A percentile compares a stretch with the other conserved stretches of the same genome.
Evolutionary conservation across 2,888 invertebrate genomes (phyloP).

Genomic region (Laspeyria flexula): DNA sequence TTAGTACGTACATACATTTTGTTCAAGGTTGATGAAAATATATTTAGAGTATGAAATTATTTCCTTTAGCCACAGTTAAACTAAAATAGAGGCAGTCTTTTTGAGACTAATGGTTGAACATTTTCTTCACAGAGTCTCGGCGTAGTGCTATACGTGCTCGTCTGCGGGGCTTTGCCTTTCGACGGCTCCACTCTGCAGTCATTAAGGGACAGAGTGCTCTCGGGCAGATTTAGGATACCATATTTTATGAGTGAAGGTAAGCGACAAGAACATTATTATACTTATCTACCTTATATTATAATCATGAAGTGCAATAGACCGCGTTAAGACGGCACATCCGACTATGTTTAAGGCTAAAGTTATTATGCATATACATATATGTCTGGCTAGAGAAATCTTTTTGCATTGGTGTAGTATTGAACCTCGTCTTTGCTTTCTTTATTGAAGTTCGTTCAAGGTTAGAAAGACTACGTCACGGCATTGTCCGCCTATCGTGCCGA

Average conservation of each 20-base stretch:
- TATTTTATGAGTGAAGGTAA: slow-evolving; percentile 99
- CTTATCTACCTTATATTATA: slow-evolving; percentile 20
- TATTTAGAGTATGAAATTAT: not conserved
- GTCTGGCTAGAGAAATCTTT: slow-evolving; percentile 1
- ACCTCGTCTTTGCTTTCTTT: slow-evolving; percentile 35
- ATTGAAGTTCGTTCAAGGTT: slow-evolving; percentile 37
- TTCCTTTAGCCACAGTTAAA: slow-evolving; percentile 1
- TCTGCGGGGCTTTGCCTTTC: slow-evolving; percentile 98
- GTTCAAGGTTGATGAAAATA: not conserved
- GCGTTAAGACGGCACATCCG: not conserved
- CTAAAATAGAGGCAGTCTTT: not conserved
- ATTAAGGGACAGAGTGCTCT: slow-evolving; percentile 95
- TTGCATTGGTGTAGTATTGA: slow-evolving; percentile 3
- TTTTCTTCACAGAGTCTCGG: slow-evolving; percentile 92
- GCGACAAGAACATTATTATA: slow-evolving; percentile 47
- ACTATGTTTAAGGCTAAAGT: not conserved
- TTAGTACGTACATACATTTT: not conserved
- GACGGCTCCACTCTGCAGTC: slow-evolving; percentile 97
- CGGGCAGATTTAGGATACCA: slow-evolving; percentile 98
- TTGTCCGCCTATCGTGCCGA: slow-evolving; percentile 35
- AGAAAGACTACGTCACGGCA: slow-evolving; percentile 32
- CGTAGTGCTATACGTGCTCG: slow-evolving; percentile 97
- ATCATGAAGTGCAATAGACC: not conserved
- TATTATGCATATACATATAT: not conserved
- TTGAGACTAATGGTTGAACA: slow-evolving; percentile 24